Base-by-base conservation (phyloP, 2,797 vertebrate genomes). In the Bradypus variegatus region DNA sequence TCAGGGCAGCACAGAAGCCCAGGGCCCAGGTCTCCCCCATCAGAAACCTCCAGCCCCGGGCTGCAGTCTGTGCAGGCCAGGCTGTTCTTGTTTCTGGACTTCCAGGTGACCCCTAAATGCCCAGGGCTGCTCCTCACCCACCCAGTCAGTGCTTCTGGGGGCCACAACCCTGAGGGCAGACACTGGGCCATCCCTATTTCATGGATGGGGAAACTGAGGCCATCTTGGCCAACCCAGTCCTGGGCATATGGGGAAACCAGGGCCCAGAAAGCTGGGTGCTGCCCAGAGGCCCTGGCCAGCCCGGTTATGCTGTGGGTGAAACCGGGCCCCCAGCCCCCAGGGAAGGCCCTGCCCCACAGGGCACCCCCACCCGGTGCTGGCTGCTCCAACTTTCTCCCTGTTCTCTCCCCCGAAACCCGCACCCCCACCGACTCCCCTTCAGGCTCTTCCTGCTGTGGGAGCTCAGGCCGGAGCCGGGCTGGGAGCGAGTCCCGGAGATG, bases 401-500 rank as follows among this genome's bases (percentile, higher is more conserved):
- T 11, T 19, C 53, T 38, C 25, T 29, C 38, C 45, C 58, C 31
- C 3, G 38, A 33, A 6, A 29, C 41, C 10, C n/a, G 25, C 29
- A 2, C 8, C 1, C 0, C n/a, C 27, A 16, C 29, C 18, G 2
- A 25, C 16, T 25, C n/a, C 84, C 3, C 1, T 15, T 45, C 53
- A 18, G 67, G 73, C 55, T 72, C 16, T 12, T 14, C 31, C 79
- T 9, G 2, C 60, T 0, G 1, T 33, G 33, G 33, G 31, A 69
- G 72, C 13, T 16, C 6, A 4, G 50, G 73, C 55, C 38, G 38
- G 19, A 64, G 64, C 41, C 53, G 9, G 29, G 88, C 38, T 15
- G 2, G 9, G 60, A 27, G 5, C 50, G 12, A 2, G 36, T 18
- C n/a, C 6, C 8, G 9, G 70, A 4, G 16, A 55, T 50, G 41